Conservation (phyloP, 1,140 invertebrate genomes). For the Choristoneura fumiferana region DNA sequence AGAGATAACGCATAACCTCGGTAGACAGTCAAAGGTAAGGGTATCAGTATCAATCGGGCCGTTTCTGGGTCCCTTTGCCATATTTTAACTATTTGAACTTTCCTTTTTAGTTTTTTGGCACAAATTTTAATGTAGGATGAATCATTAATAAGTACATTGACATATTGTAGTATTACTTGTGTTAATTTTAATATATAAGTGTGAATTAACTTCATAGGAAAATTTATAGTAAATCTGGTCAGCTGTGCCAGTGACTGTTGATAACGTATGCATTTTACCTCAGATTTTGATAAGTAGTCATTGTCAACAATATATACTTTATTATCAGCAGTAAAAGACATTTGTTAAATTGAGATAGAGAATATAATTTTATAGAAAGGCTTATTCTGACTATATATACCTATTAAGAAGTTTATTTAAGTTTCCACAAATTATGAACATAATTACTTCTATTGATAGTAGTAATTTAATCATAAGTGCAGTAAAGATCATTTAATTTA, state of each 20-base stretch:
- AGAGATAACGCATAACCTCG: slow-evolving; percentile 41
- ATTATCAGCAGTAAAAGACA: neutral
- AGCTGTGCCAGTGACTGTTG: slow-evolving; percentile 12
- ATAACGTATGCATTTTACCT: slow-evolving; percentile 5
- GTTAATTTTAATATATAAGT: slow-evolving; percentile 6
- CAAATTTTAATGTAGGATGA: slow-evolving; percentile 16
- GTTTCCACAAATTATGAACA: neutral
- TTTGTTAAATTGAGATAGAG: neutral
- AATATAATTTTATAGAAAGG: slow-evolving; percentile 2
- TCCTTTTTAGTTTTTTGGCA: slow-evolving; percentile 32
- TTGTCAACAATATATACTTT: too few relatives aligned
- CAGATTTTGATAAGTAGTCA: neutral
- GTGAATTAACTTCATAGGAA: neutral
- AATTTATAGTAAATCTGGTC: neutral
- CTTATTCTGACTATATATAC: neutral
- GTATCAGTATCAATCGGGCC: slow-evolving; percentile 30
- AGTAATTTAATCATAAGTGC: neutral
- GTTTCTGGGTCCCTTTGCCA: slow-evolving; percentile 56
- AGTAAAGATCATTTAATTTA: neutral
- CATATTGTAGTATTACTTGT: neutral
- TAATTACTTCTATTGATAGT: neutral
- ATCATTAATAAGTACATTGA: slow-evolving; percentile 3
- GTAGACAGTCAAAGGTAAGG: slow-evolving; percentile 51
- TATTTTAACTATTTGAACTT: slow-evolving; percentile 65
- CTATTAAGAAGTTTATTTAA: too few relatives aligned